Evolutionary conservation across 2,113 vertebrate genomes (phyloP), one percentile per base, ranked within the genome.

Genomic region (Halichoeres trimaculatus): DNA sequence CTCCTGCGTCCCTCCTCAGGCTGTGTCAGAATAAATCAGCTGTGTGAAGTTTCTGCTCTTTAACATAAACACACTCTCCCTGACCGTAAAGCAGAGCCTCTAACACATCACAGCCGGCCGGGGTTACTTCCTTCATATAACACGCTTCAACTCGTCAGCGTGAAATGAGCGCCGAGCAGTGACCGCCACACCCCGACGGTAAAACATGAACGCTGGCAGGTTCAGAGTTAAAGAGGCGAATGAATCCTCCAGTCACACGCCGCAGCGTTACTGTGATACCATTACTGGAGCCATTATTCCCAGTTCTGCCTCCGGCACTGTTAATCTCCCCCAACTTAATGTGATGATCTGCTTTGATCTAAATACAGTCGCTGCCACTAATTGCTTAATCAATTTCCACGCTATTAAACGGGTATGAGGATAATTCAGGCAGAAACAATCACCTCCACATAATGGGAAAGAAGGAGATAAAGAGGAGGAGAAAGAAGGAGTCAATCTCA

Each of bases 311-410:
- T 22, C 0, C 24, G 69, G 87, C 58, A 7, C n/a, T 8, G 53
- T 62, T 85, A 70, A 86, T 83, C 74, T 53, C 66, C 13, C 30
- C 69, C 23, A 59, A 40, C 45, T 51, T 78, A 78, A 80, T 78
- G 71, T n/a, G 55, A 76, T 74, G 66, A 85, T 85, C 67, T 40
- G 63, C 85, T 83, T 52, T 76, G 73, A 85, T 86, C 78, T 68
- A 61, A 88, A 78, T 73, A 83, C 83, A 63, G 70, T 35, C 26
- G 48, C 68, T 2, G 23, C 53, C 20, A 8, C 69, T 87, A 84
- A 89, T 81, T 84, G 80, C 55, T 70, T 84, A 72, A 89, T 89
- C 83, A 82, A 84, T 87, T 80, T 87, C 58, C 70, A 82, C 8
- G 23, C 66, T 74, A 63, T 75, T 80, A 81, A 62, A 48, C 10